Base-by-base conservation (phyloP, 2,888 invertebrate genomes). In the Seira ritae region DNA sequence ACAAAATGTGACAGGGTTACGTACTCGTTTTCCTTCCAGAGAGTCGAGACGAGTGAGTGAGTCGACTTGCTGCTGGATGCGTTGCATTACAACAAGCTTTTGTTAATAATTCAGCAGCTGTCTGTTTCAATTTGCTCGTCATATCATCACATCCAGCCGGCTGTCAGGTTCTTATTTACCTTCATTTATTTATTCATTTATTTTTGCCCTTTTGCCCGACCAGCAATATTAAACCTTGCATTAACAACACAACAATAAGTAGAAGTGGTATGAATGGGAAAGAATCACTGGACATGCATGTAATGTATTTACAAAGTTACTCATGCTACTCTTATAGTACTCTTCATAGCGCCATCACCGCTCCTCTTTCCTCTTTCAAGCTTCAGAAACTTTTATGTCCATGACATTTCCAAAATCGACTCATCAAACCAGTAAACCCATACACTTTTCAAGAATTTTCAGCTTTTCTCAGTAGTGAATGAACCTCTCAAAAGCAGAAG, bases 51-150 rank as follows among this genome's bases (percentile, higher is more conserved):
- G n/a, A n/a, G n/a, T n/a, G n/a, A n/a, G n/a, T n/a, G 42, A 42
- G 6, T 42, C 42, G 12, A 8, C 6, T 42, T 42, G 42, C 42
- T 42, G 42, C 6, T 42, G 42, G 6, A 42, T 42, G n/a, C n/a
- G n/a, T n/a, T n/a, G 42, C 42, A 42, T 42, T 42, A 42, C 42
- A 42, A 42, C 42, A n/a, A n/a, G n/a, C 42, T 42, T 42, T 78
- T 71, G 66, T 78, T 71, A 71, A 71, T 78, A 71, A 78, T 78
- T 71, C 78, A 78, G 50, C 71, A 78, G 71, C 78, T 78, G 78
- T 78, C 78, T 68, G 46, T 66, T 71, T 78, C 78, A 78, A 78
- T 78, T 78, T 71, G 78, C 55, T 77, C 76, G 67, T 46, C 15
- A 71, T 71, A 66, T 66, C 19, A 78, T 78, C 71, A 71, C 23